Evolutionary conservation across 1,140 invertebrate species (phyloP).

Genomic region (Pachypsylla venusta): DNA sequence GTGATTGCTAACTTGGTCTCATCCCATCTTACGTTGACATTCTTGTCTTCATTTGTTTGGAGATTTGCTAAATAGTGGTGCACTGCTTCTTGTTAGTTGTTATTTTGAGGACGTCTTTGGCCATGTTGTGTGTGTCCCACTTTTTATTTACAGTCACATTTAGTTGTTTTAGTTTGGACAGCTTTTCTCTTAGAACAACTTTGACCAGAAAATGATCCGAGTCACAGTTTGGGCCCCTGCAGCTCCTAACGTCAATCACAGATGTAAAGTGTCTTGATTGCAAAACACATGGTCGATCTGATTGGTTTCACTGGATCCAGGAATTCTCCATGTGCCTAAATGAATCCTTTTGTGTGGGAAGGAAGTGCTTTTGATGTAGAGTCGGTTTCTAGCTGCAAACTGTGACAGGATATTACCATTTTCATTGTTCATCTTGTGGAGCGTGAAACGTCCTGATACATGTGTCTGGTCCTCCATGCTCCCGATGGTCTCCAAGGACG

Average conservation of each 20-base stretch:
- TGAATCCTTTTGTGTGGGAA: no score
- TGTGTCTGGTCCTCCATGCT: no score
- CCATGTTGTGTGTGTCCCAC: not conserved
- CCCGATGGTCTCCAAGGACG: no score
- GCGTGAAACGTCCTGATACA: no score
- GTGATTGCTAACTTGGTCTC: not conserved
- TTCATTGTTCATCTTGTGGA: no score
- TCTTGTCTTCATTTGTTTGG: no score
- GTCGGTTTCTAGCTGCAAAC: no score
- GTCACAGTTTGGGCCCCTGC: conserved; percentile 13
- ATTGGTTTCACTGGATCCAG: no score
- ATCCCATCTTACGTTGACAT: not conserved
- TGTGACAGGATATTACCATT: no score
- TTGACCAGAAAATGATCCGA: conserved; percentile 15
- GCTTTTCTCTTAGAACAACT: conserved; percentile 6
- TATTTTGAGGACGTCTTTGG: not conserved
- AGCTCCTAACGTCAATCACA: conserved; percentile 8
- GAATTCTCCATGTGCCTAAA: no score
- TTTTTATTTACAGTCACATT: not conserved
- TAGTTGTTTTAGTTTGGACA: not conserved
- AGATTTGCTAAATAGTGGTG: not conserved
- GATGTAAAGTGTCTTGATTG: not conserved
- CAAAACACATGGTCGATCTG: no score
- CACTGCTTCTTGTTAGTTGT: not conserved
- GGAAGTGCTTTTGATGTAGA: no score